These are phyloP conservation scores for Eubucco bourcierii DNA, from an alignment of 2,113 vertebrate species.

Conservation along the genomic window DNA sequence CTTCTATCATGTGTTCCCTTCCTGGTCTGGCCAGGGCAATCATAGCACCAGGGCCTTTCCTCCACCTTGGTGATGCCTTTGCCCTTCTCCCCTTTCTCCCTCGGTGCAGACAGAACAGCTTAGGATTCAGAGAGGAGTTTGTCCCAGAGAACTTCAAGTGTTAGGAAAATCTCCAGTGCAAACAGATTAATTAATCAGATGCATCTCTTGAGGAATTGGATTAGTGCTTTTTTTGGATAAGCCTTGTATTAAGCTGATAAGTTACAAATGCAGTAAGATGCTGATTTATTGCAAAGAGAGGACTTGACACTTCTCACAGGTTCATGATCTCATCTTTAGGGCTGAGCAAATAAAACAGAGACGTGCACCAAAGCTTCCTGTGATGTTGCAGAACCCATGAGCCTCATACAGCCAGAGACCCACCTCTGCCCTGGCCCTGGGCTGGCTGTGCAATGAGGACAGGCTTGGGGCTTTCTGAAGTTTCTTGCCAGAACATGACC, in stretches of 20 bases:
- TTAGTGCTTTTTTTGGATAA: slow-evolving; percentile 57
- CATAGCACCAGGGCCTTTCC: not conserved
- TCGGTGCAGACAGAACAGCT: not conserved
- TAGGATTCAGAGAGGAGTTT: not conserved
- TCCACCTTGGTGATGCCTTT: fast-evolving
- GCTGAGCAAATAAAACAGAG: not conserved
- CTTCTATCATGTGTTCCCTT: fast-evolving
- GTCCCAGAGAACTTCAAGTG: not conserved
- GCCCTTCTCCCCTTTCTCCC: not conserved
- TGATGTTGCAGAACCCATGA: not conserved
- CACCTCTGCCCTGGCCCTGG: not conserved
- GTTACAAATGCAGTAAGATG: slow-evolving; percentile 51
- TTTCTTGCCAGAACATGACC: slow-evolving; percentile 12
- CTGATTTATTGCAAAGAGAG: slow-evolving; percentile 59
- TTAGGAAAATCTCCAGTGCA: slow-evolving; percentile 31
- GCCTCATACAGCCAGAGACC: not conserved
- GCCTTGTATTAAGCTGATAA: slow-evolving; percentile 46
- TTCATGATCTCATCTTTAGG: not conserved
- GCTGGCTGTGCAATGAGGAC: not conserved
- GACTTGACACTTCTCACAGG: slow-evolving; percentile 27
- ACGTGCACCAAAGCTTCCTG: not conserved
- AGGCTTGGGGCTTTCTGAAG: not conserved
- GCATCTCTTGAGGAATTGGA: slow-evolving; percentile 45
- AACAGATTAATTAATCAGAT: slow-evolving; percentile 54
- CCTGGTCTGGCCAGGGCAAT: not conserved